Base-by-base conservation (phyloP, 2,888 invertebrate genomes). In the Ceraclea dissimilis region DNA sequence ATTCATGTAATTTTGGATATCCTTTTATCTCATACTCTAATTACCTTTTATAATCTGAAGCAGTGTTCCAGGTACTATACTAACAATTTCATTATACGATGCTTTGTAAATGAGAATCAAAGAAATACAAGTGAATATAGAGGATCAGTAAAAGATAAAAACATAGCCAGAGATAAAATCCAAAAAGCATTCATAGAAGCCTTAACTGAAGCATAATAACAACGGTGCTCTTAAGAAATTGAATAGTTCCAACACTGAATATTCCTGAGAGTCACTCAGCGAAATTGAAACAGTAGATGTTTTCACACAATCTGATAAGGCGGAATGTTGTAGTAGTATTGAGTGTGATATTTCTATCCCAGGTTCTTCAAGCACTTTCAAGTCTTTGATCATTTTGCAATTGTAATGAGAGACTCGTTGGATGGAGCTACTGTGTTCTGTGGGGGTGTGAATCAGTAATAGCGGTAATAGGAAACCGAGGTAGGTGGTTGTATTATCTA, bases 201-300 rank as follows among this genome's bases (percentile, higher is more conserved):
- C 43, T 6, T 13, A n/a, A 6, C 43, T 16, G 17, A 43, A 43
- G 13, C 43, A 43, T 26, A 26, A 26, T 26, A 26, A 26, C 10
- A 26, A 39, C 13, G 16, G 39, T 16, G 39, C 39, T 39, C 39
- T 39, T 39, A 39, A 39, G 39, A 13, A 39, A 39, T 39, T 39
- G 16, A 39, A 39, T 16, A 39, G 39, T 16, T 13, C 13, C 13
- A 55, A 16, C 21, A 49, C 13, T 39, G 16, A 39, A 39, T 39
- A 39, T 39, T 39, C 16, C 39, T 39, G 39, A 18, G 26, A 47
- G 56, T 51, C 61, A 61, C 61, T 61, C 59, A 57, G 61, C 52
- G 57, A 55, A 59, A 61, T 61, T 61, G 59, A 61, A 61, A 61
- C 59, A 57, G 39, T 49, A 52, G 59, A 43, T 51, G 52, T 54